Base-by-base conservation (phyloP, 2,888 invertebrate genomes). In the Chromoteleia sp. region DNA sequence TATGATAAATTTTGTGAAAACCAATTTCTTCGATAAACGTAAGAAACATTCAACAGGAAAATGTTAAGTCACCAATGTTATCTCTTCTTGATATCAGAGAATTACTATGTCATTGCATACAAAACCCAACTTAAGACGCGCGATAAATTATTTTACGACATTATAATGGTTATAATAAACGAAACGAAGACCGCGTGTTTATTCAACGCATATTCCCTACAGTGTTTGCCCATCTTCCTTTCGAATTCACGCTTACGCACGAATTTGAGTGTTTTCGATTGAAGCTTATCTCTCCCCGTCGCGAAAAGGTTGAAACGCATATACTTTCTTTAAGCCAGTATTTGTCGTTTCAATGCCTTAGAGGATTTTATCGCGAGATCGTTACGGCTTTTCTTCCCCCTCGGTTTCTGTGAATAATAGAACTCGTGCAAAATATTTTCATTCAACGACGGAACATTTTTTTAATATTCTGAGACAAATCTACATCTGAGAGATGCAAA, bases 371-470 rank as follows among this genome's bases (percentile, higher is more conserved):
- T 73, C 78, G 58, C 58, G 29, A 52, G 65, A 78, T 78, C 65
- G 71, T 73, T 67, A 78, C 36, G 52, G 58, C 71, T 71, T 65
- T 78, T 65, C 70, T 73, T 76, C 15, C 63, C 61, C 59, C 71
- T 71, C 25, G 52, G 29, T 52, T 58, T 65, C 21, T 52, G 41
- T 17, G 58, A 71, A 73, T 73, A 78, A 78, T 73, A 59, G 58
- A 73, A 67, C 65, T 29, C 78, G 78, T 67, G 58, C 58, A 78
- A 73, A 78, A 78, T 78, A 78, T 78, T 78, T 78, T 12, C 71
- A 73, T 54, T 15, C 33, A 14, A 8, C 25, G 17, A n/a, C 8
- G 21, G 6, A 5, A 33, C 15, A 25, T 15, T 45, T 21, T 68
- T 52, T 65, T 65, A 58, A 76, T 68, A 76, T 76, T 68, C 52